Evolutionary conservation across 2,888 invertebrate species (phyloP).

Genomic region (Zhuqinia jingwanae): DNA sequence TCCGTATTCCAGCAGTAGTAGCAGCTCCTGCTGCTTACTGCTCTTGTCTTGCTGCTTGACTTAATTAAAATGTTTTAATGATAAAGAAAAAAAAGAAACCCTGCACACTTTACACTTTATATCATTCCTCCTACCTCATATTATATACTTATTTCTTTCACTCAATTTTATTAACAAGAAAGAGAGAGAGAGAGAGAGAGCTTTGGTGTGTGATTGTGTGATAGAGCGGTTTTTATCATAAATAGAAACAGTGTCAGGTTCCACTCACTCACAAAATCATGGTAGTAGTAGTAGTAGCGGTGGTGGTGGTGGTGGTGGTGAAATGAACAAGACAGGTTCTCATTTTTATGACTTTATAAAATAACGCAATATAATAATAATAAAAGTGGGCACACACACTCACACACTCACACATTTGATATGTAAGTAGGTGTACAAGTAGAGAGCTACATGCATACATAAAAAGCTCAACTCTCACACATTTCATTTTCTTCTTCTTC

Average conservation of each 20-base stretch:
- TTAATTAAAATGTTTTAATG: slow-evolving; percentile 68
- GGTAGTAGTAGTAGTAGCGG: slow-evolving; percentile 6
- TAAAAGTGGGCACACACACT: slow-evolving; percentile 47
- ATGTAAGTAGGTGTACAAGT: neutral
- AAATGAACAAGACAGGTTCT: slow-evolving; percentile 58
- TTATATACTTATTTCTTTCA: slow-evolving; percentile 28
- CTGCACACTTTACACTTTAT: slow-evolving; percentile 13
- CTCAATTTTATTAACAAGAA: slow-evolving; percentile 33
- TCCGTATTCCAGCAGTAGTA: too few species aligned
- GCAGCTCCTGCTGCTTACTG: too few species aligned
- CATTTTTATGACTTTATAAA: slow-evolving; percentile 65
- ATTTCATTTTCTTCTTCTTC: slow-evolving; percentile 7
- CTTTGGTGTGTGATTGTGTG: neutral
- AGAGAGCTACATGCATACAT: neutral
- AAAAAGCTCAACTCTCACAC: neutral
- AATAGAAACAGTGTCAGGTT: slow-evolving; percentile 24
- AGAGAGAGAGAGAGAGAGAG: neutral
- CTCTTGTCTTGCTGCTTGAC: slow-evolving; percentile 20
- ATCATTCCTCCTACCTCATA: too few species aligned
- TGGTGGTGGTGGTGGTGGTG: slow-evolving; percentile 26
- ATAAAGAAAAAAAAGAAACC: slow-evolving; percentile 22
- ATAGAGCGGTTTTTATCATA: slow-evolving; percentile 18
- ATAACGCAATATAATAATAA: slow-evolving; percentile 44
- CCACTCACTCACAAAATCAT: neutral
- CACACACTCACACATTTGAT: neutral